phyloP scores from a whole-genome alignment of 2,113 vertebrate genomes.

The Platichthys flesus region DNA sequence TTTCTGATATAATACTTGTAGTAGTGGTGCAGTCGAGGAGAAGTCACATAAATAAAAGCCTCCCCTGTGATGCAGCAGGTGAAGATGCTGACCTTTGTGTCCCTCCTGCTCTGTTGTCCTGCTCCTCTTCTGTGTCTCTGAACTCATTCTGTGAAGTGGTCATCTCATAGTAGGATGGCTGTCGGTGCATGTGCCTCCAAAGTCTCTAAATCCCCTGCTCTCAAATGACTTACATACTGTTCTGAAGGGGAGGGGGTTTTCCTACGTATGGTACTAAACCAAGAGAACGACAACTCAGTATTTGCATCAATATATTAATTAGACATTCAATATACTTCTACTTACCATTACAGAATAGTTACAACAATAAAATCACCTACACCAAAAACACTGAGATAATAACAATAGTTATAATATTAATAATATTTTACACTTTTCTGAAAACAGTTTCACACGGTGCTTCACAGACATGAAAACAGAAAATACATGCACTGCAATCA shows the following conservation, averaged over 20 bases:
- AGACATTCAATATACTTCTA: not conserved
- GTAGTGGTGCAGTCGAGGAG: not conserved
- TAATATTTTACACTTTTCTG: no score
- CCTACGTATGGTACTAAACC: no score
- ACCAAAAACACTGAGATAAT: not conserved
- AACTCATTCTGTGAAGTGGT: slow-evolving; percentile 56
- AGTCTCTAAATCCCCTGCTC: slow-evolving; percentile 57
- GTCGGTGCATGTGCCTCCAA: slow-evolving; percentile 67
- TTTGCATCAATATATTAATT: no score
- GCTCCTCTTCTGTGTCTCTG: slow-evolving; percentile 32
- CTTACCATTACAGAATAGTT: not conserved
- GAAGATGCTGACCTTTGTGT: slow-evolving; percentile 22
- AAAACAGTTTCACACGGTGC: no score
- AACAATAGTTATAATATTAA: no score
- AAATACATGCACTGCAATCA: no score
- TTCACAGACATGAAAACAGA: no score
- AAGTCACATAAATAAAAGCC: not conserved
- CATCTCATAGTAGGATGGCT: slow-evolving; percentile 58
- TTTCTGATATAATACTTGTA: not conserved
- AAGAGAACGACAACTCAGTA: no score
- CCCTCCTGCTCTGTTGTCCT: slow-evolving; percentile 33
- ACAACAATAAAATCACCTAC: not conserved
- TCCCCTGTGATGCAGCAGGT: not conserved
- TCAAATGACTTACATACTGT: slow-evolving; percentile 28
- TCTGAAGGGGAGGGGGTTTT: not conserved